Base-by-base conservation (phyloP, 2,113 vertebrate genomes). In the Artemisiospiza belli region DNA sequence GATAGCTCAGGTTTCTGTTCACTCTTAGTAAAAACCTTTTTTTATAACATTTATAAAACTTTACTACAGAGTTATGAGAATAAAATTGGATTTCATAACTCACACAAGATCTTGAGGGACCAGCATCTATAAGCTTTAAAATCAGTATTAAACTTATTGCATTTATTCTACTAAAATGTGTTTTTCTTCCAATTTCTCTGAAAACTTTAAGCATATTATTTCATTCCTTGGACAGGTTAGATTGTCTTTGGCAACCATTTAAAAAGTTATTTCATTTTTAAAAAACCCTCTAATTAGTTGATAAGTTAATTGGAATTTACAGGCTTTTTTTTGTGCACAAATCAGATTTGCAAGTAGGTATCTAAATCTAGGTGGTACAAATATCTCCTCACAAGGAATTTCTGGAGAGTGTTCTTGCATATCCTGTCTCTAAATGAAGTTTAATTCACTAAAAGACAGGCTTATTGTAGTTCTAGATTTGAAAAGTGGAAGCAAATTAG, bases 51-150 rank as follows among this genome's bases (percentile, higher is more conserved):
- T 98, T 98, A 97, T 98, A 97, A 98, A 98, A 98, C 97, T 98
- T 98, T 97, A 98, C 97, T 97, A 97, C 96, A 95, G 95, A 94
- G 89, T 95, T 97, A 98, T 96, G 97, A 98, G 96, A 98, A 97
- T 96, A 97, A 97, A 98, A 98, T 98, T 97, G 97, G 96, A 97
- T 98, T 98, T 98, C 97, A 98, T 97, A 98, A 98, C 95, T 98
- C 96, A 97, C 75, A 95, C 24, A 43, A 96, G 87, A 95, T 95
- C 96, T 97, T 97, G 93, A 96, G 96, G 54, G 57, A 47, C 79
- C 20, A 13, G 73, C 92, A 89, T 82, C 91, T 87, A 91, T 97
- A 97, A 96, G 95, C 95, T 94, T 97, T 95, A 96, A 86, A 97
- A 92, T 96, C 20, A 79, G 95, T 97, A 93, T 97, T 94, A 96